phyloP scores from a whole-genome alignment of 1,140 invertebrate species.

The Mamestra configurata region DNA sequence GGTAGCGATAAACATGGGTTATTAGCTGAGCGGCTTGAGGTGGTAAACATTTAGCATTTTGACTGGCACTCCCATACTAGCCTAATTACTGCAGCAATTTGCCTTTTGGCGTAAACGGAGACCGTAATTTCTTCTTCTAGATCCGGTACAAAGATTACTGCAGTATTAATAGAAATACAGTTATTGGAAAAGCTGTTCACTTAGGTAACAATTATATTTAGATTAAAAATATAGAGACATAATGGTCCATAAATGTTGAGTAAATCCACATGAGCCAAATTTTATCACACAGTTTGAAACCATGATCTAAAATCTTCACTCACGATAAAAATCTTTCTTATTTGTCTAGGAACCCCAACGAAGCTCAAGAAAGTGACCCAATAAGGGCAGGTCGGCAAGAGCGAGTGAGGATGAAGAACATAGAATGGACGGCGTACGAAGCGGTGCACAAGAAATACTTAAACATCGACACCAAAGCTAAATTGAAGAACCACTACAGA shows the following conservation, averaged over 20 bases:
- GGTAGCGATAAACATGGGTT: not conserved
- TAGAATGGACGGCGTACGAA: slow-evolving; percentile 97
- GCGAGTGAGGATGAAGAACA: slow-evolving; percentile 93
- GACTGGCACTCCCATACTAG: not conserved
- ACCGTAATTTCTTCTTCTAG: not conserved
- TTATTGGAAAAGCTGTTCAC: too few species aligned
- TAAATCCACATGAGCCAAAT: too few species aligned
- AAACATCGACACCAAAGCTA: slow-evolving; percentile 95
- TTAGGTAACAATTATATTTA: too few species aligned
- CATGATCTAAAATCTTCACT: too few species aligned
- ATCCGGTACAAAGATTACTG: not conserved
- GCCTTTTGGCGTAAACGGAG: not conserved
- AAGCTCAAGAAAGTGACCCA: slow-evolving; percentile 91
- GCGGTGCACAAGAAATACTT: slow-evolving; percentile 97
- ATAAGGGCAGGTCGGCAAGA: slow-evolving; percentile 91
- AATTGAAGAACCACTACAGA: slow-evolving; percentile 97
- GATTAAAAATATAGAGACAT: too few species aligned
- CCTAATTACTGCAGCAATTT: slow-evolving; percentile 3
- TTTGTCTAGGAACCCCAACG: slow-evolving; percentile 94
- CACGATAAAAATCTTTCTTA: slow-evolving; percentile 5
- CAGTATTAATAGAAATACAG: too few species aligned
- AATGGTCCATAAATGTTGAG: too few species aligned
- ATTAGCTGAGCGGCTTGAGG: not conserved
- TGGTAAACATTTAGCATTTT: slow-evolving; percentile 8
- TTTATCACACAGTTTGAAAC: too few species aligned